Evolutionary conservation across 2,797 vertebrate species (phyloP).

Genomic region (Tamandua tetradactyla): DNA sequence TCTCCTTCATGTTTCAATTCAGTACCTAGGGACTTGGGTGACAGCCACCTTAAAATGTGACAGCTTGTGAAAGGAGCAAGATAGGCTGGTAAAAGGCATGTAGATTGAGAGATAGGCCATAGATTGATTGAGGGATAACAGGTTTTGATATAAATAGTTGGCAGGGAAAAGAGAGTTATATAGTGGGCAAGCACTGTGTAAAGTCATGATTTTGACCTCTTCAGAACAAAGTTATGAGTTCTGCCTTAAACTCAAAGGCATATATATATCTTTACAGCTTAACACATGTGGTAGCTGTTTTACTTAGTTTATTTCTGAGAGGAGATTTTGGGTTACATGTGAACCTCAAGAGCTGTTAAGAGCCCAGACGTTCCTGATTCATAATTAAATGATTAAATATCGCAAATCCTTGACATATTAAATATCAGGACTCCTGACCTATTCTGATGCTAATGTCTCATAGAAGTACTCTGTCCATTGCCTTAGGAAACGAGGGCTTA

Average conservation of each 20-base stretch:
- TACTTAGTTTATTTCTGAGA: not conserved
- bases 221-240: not conserved
- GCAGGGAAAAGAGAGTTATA: not conserved
- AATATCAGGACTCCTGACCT: constrained; percentile 60
- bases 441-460: constrained; percentile 67
- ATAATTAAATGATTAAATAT: constrained; percentile 71
- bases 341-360: constrained; percentile 23
- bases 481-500: constrained; percentile 46
- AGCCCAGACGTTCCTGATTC: constrained; percentile 58
- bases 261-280: not conserved
- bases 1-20: constrained; percentile 14
- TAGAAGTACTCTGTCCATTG: constrained; percentile 36
- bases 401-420: constrained; percentile 30
- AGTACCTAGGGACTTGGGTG: not conserved
- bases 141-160: not conserved
- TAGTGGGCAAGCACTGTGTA: not conserved
- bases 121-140: not conserved
- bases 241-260: not conserved
- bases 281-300: not conserved
- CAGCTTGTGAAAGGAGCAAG: not conserved
- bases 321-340: constrained; percentile 1
- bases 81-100: constrained; percentile 17
- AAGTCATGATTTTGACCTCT: constrained; percentile 38
- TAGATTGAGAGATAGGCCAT: not conserved
- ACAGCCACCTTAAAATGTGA: constrained; percentile 48